Evolutionary conservation across 1,140 invertebrate genomes (phyloP), one percentile per base, ranked within the genome.

Genomic region (Sipha flava): DNA sequence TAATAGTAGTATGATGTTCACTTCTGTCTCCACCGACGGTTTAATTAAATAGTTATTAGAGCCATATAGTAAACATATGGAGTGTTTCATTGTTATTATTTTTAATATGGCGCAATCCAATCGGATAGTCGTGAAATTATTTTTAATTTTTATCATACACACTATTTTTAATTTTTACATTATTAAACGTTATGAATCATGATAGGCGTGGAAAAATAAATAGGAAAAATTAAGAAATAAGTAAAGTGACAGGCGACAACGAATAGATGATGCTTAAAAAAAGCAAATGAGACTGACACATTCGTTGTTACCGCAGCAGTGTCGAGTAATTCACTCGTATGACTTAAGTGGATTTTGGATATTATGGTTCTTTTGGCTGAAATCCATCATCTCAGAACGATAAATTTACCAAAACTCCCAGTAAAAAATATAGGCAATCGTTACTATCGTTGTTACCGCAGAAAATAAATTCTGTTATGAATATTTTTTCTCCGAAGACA

Each of bases 291-390:
- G 2, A 66, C 21, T 66, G 14, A 21, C 64, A 43, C 21, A 43
- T 66, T 66, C 16, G 37, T 66, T 43, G 34, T 66, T 66, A 43
- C 64, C 21, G 64, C 43, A 12, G 34, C 10, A 12, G 21, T 10
- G 31, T 66, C 64, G 10, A 66, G 64, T 66, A 66, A 70, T 47
- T 68, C 21, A 43, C 23, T 70, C 12, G 40, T 70, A 43, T 23
- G 64, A 66, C 40, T 70, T 47, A 70, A 70, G 66, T 70, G 66
- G 66, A 70, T 70, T 70, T 70, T 70, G 66, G 66, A 70, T 70
- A 70, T 70, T 18, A n/a, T 31, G 37, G 16, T 45, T 29, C 2
- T 66, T 70, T 70, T 70, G 66, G 66, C 66, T 29, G 21, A 45
- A 45, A 47, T 70, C 66, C 66, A 70, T 70, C 66, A 70, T 70